These are phyloP conservation scores for Mythimna vitellina DNA, from an alignment of 2,888 invertebrate species.

Conservation along the genomic window DNA sequence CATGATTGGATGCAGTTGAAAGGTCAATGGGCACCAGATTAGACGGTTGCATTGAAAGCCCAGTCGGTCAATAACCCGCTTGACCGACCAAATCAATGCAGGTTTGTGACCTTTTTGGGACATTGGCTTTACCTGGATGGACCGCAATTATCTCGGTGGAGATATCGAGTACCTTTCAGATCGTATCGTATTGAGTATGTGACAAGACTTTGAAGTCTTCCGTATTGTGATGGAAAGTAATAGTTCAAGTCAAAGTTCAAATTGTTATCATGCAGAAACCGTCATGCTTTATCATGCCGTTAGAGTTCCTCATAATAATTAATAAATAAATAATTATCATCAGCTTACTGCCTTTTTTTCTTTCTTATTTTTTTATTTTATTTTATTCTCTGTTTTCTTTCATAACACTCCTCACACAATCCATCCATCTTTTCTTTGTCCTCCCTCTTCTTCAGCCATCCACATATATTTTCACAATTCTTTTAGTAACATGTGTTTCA, in stretches of 20 bases:
- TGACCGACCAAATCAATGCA: slow-evolving; percentile 12
- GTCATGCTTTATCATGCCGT: too few species aligned
- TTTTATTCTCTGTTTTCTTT: too few species aligned
- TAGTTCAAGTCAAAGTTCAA: slow-evolving; percentile 1
- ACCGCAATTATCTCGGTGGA: slow-evolving; percentile 2
- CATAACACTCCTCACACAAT: too few species aligned
- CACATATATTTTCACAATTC: too few species aligned
- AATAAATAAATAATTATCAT: too few species aligned
- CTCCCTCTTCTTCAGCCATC: too few species aligned
- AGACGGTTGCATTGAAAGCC: slow-evolving; percentile 41
- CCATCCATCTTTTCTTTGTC: too few species aligned
- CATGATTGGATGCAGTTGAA: slow-evolving; percentile 42
- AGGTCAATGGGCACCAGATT: slow-evolving; percentile 50
- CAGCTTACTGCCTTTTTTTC: too few species aligned
- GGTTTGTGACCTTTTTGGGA: slow-evolving; percentile 30
- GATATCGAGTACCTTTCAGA: not conserved
- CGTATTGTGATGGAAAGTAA: not conserved
- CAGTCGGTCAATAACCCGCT: slow-evolving; percentile 39
- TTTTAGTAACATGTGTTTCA: too few species aligned
- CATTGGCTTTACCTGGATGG: slow-evolving; percentile 11
- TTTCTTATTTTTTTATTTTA: too few species aligned
- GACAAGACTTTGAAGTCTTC: slow-evolving; percentile 6
- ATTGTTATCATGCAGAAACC: slow-evolving; percentile 10
- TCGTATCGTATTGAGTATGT: not conserved
- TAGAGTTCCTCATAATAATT: too few species aligned